Base-by-base conservation (phyloP, 2,113 vertebrate genomes). In the Turnix velox region DNA sequence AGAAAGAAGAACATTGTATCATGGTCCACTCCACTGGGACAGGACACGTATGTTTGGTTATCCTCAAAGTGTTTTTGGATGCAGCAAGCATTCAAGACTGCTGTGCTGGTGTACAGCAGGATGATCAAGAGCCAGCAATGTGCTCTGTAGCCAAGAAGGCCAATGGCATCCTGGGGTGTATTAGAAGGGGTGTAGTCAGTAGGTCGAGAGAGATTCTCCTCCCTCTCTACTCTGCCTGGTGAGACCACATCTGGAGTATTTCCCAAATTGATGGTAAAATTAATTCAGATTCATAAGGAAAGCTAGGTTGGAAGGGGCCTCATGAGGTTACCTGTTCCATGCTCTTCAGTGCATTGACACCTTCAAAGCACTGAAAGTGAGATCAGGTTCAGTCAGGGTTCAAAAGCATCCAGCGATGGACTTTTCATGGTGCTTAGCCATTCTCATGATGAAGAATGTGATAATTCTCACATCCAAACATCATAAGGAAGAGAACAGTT, bases 1-100 rank as follows among this genome's bases (percentile, higher is more conserved):
- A 87, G 69, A 89, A 87, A 39, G 39, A 67, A 87, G 83, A 39
- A 10, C 48, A n/a, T 80, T 4, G 1, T 78, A 84, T 61, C 15
- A 1, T 77, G 7, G 22, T 88, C n/a, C 8, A 13, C 18, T 37
- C 17, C 35, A 33, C n/a, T 25, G 43, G 58, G 71, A 67, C 58
- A 67, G 49, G 49, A 42, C 42, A 3, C 27, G 66, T 33, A 8
- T 30, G 37, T 63, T 31, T 82, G 51, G 12, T 39, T 96, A 90
- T 87, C 65, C 81, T 82, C 78, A 74, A 90, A 35, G 24, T 9
- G 6, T 69, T 90, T 91, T 61, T 11, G 31, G 35, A 39, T 23
- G 14, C 45, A 55, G 27, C 40, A 67, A 88, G 30, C 73, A 91
- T 39, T 80, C 61, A 91, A 73, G 31, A 59, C 54, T 90, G 63